phyloP scores from a whole-genome alignment of 2,797 vertebrate genomes.

The Notamacropus eugenii region DNA sequence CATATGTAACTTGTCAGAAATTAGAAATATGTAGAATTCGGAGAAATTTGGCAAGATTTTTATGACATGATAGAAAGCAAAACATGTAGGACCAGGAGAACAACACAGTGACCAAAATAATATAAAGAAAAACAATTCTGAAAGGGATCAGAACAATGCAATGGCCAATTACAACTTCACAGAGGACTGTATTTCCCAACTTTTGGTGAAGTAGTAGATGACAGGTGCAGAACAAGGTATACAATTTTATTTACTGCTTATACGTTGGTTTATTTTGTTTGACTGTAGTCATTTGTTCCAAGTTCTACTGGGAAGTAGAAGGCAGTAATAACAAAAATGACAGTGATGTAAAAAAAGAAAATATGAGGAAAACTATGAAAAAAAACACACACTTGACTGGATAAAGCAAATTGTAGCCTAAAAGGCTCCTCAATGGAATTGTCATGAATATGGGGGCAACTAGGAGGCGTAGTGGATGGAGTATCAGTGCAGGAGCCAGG shows the following conservation, averaged over 20 bases:
- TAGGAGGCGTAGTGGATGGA: no score
- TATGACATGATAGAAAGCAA: neutral
- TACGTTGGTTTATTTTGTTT: neutral
- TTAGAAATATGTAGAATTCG: neutral
- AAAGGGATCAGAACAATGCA: no score
- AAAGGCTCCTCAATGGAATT: neutral
- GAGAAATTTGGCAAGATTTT: neutral
- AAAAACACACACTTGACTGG: neutral
- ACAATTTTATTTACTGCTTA: neutral
- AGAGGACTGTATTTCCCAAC: no score
- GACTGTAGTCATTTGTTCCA: neutral
- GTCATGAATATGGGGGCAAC: no score
- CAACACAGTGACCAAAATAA: no score
- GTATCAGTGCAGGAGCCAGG: no score
- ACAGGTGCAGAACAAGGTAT: neutral
- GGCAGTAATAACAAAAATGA: neutral
- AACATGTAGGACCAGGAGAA: no score
- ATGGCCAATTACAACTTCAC: no score
- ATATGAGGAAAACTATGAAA: neutral
- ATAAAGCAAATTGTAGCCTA: neutral
- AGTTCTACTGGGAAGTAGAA: neutral
- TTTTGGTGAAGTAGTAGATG: neutral
- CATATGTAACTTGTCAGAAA: neutral
- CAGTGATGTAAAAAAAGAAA: neutral
- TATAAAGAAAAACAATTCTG: no score